These are phyloP conservation scores for Heliocidaris tuberculata DNA, from an alignment of 35 echinoderm and acorn worm genomes.

Conservation along the genomic window DNA sequence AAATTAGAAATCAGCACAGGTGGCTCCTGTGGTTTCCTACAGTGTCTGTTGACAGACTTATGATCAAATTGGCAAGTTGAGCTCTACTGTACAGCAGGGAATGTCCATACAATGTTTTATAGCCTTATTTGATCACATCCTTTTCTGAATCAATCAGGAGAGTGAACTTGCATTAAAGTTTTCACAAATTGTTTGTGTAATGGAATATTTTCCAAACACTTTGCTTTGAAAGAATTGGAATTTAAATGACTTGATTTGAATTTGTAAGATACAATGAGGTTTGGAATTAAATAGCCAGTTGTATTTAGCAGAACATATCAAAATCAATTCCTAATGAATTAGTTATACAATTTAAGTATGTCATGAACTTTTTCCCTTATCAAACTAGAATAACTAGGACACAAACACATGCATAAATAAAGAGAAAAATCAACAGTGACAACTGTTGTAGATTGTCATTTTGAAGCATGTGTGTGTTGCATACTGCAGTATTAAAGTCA, in stretches of 20 bases:
- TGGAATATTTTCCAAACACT: too few species aligned
- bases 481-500: too few species aligned
- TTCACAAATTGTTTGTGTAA: too few species aligned
- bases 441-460: neutral
- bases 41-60: neutral
- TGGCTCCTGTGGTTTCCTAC: neutral
- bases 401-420: neutral
- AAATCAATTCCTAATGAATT: neutral
- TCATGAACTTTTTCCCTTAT: neutral
- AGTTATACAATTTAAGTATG: neutral
- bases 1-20: neutral
- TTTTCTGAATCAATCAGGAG: too few species aligned
- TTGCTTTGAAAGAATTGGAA: neutral
- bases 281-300: neutral
- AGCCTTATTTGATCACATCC: neutral
- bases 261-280: neutral
- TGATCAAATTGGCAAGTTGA: neutral
- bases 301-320: neutral
- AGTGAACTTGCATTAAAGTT: too few species aligned
- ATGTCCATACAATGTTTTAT: neutral
- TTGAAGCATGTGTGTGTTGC: too few species aligned
- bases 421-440: neutral
- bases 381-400: neutral
- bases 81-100: neutral
- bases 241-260: neutral